These are phyloP conservation scores for Stenotaenia linearis DNA, from an alignment of 2,888 invertebrate genomes.

Conservation along the genomic window DNA sequence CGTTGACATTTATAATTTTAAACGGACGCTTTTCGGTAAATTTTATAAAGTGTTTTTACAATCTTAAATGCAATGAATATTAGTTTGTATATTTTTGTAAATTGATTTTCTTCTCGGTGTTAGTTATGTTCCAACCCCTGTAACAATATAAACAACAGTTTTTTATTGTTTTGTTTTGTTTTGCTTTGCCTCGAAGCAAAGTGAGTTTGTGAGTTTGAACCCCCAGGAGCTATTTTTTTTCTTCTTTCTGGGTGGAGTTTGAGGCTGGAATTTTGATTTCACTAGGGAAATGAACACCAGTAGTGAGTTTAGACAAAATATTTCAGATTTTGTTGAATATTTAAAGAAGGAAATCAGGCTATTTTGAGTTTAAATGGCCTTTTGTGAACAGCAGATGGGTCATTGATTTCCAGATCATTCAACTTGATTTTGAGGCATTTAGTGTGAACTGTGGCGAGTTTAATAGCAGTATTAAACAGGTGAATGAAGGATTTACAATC, in stretches of 20 bases:
- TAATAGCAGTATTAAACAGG: slow-evolving; percentile 6
- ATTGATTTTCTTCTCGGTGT: no score
- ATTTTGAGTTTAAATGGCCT: background rate
- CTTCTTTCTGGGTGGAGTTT: background rate
- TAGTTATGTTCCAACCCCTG: no score
- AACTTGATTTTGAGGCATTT: slow-evolving; percentile 9
- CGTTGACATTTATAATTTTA: no score
- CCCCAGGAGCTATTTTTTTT: background rate
- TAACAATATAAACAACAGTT: no score
- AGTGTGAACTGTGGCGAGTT: background rate
- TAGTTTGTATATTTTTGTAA: no score
- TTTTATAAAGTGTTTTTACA: no score
- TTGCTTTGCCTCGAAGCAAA: background rate
- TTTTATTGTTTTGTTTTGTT: background rate
- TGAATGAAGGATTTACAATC: background rate
- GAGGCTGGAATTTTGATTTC: background rate
- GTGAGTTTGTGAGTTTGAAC: background rate
- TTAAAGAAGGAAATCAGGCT: background rate
- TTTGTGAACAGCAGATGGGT: background rate
- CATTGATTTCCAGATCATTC: slow-evolving; percentile 19
- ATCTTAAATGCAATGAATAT: no score
- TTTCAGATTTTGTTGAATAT: background rate
- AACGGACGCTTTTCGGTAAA: no score
- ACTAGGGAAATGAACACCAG: background rate
- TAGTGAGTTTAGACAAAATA: background rate